Base-by-base conservation (phyloP, 2,888 invertebrate genomes). In the Agrypnus murinus region DNA sequence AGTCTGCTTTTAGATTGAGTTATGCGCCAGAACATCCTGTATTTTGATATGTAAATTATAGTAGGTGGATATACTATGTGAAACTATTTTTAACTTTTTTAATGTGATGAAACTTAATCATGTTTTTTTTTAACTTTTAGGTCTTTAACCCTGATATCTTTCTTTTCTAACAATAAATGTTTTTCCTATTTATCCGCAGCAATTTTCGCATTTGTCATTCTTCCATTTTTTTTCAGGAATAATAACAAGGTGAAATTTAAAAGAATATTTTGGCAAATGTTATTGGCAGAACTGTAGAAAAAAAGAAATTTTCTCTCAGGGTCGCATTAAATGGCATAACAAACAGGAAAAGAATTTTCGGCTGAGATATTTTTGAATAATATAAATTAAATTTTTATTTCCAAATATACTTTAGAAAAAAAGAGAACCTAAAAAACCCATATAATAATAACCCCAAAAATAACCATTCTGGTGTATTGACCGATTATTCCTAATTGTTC, bases 71-170 rank as follows among this genome's bases (percentile, higher is more conserved):
- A 36, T 12, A 8, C 36, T 36, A n/a, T 38, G 25, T 25, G 36
- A 7, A n/a, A 36, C 55, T 55, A 55, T 55, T 55, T 55, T 15
- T 55, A 55, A 31, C 14, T 15, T 10, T 15, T 10, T 15, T 34
- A 53, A 36, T 55, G 55, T 55, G 15, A 36, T 38, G 36, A 53
- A 55, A 36, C 36, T 9, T 31, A 50, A 55, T 36, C 36, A 15
- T 17, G 9, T 36, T 34, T 36, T 50, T 48, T 50, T 25, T 25
- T 10, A 17, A 15, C 31, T 14, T 36, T 25, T 55, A 4, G 50
- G 55, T 55, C 55, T 55, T 55, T 55, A 55, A 55, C 55, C 55
- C 31, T 55, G 55, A 19, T 12, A 12, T 40, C 7, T 40, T 7
- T 55, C 15, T 55, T 34, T 55, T 55, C n/a, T 3, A 25, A 25